These are phyloP conservation scores for Syrphus vitripennis DNA, from an alignment of 2,888 invertebrate species.

Conservation along the genomic window DNA sequence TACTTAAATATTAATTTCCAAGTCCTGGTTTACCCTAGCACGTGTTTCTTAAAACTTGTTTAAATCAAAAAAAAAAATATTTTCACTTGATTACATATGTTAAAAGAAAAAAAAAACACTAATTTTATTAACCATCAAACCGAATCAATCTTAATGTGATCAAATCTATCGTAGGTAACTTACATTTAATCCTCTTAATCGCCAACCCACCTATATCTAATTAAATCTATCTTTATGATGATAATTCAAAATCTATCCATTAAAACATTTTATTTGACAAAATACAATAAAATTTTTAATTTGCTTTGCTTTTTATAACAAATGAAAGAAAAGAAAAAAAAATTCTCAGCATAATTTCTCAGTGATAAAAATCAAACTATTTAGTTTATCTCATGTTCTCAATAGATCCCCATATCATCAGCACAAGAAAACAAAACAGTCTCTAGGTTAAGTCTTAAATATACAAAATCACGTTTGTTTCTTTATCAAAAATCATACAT, in stretches of 20 bases:
- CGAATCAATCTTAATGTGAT: conserved; percentile 2
- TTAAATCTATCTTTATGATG: conserved; percentile 1
- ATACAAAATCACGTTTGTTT: not conserved
- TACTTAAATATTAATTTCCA: not conserved
- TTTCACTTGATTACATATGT: not conserved
- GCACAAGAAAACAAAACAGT: not conserved
- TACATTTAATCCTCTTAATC: not conserved
- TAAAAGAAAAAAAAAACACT: not conserved
- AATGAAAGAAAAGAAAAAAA: not conserved
- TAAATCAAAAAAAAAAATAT: not conserved
- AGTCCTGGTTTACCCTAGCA: not conserved
- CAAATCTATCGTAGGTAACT: not conserved
- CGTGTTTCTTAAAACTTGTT: not conserved
- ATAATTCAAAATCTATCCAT: not conserved
- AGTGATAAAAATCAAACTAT: conserved; percentile 19
- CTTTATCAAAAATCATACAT: conserved; percentile 1
- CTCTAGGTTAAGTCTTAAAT: not conserved
- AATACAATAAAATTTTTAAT: conserved; percentile 15
- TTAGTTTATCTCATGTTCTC: not conserved
- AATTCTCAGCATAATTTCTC: not conserved
- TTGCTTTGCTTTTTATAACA: not conserved
- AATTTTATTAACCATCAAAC: not conserved
- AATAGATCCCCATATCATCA: not conserved
- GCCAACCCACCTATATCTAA: not conserved
- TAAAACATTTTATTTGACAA: conserved; percentile 21